phyloP scores from a whole-genome alignment of 2,888 invertebrate genomes.

The Zonitis immaculata region DNA sequence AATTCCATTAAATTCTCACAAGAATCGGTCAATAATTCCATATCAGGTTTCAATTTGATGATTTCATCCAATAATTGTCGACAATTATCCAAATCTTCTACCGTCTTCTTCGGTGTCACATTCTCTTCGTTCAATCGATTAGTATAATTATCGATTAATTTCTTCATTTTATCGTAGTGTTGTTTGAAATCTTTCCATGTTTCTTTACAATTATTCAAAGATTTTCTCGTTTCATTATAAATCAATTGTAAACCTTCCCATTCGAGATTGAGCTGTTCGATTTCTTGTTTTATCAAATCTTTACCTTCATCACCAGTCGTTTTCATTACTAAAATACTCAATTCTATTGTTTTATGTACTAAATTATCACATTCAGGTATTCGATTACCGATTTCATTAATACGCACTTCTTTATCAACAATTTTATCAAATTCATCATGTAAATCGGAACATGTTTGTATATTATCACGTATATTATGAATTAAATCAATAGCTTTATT shows the following conservation, averaged over 20 bases:
- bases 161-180: conserved; percentile 66
- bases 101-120: conserved; percentile 67
- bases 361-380: conserved; percentile 69
- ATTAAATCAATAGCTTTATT: conserved; percentile 84
- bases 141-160: conserved; percentile 69
- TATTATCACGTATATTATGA: conserved; percentile 70
- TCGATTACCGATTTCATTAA: conserved; percentile 63
- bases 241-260: conserved; percentile 77
- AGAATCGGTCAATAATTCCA: conserved; percentile 81
- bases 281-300: conserved; percentile 74
- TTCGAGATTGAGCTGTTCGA: conserved; percentile 72
- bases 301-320: conserved; percentile 80
- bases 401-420: conserved; percentile 69
- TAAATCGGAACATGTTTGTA: conserved; percentile 80
- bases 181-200: conserved; percentile 78
- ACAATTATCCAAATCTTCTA: conserved; percentile 72
- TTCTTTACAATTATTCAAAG: conserved; percentile 68
- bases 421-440: conserved; percentile 81
- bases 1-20: conserved; percentile 84
- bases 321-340: conserved; percentile 69
- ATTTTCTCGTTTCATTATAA: conserved; percentile 70
- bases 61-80: conserved; percentile 72
- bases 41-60: conserved; percentile 65
- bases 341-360: conserved; percentile 66
- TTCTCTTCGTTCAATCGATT: conserved; percentile 59